Conservation (phyloP, 1,140 invertebrate species). For the Asbolus verrucosus region DNA sequence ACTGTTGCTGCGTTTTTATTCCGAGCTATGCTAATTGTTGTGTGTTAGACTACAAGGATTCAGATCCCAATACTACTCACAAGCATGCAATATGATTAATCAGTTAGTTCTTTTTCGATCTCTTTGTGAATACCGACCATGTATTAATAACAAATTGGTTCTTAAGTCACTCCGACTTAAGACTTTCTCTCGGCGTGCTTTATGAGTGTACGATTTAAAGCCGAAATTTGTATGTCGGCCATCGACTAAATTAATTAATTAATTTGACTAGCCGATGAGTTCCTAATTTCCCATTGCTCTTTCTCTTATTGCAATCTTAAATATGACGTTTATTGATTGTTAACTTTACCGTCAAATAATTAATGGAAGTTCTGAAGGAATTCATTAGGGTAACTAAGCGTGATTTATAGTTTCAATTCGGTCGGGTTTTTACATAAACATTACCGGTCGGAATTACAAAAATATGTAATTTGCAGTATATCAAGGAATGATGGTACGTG, state of each 20-base stretch:
- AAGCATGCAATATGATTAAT: slow-evolving; percentile 45
- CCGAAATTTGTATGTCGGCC: slow-evolving; percentile 4
- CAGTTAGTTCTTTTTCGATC: slow-evolving; percentile 39
- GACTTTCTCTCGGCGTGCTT: slow-evolving; percentile 8
- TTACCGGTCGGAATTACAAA: slow-evolving; percentile 26
- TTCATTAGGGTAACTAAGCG: slow-evolving; percentile 21
- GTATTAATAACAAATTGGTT: slow-evolving; percentile 36
- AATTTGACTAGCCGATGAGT: slow-evolving; percentile 40
- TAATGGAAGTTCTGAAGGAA: slow-evolving; percentile 14
- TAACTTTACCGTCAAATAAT: slow-evolving; percentile 27
- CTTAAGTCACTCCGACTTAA: slow-evolving; percentile 30
- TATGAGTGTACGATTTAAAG: slow-evolving; percentile 4
- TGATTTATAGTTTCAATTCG: slow-evolving; percentile 28
- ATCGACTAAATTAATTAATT: slow-evolving; percentile 42
- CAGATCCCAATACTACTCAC: slow-evolving; percentile 26
- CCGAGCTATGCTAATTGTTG: slow-evolving; percentile 21
- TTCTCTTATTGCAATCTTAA: slow-evolving; percentile 27
- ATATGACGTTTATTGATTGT: slow-evolving; percentile 30
- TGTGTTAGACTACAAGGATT: slow-evolving; percentile 26
- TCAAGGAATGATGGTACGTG: slow-evolving; percentile 22
- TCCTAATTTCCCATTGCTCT: slow-evolving; percentile 35
- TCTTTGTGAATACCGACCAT: slow-evolving; percentile 39
- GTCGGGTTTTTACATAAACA: slow-evolving; percentile 27
- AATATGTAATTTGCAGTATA: slow-evolving; percentile 46
- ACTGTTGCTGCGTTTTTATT: not conserved